Base-by-base conservation (phyloP, 2,113 vertebrate species). In the Serilophus lunatus region DNA sequence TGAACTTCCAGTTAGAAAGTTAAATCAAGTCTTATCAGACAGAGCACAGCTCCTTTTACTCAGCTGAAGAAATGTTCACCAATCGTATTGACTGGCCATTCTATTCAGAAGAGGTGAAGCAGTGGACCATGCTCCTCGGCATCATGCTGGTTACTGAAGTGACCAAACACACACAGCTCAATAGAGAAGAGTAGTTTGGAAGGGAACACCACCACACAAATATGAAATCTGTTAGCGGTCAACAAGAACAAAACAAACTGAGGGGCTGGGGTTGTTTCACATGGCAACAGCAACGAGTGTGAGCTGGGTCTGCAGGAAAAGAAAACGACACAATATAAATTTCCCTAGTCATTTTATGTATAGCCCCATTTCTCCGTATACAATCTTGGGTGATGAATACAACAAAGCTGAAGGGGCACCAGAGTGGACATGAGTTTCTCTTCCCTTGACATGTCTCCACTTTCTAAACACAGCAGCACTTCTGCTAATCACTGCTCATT, bases 401-500 rank as follows among this genome's bases (percentile, higher is more conserved):
- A 66, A 66, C 92, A 82, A 83, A 77, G 87, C 65, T 65, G 66
- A 78, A 93, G 80, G 72, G 94, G 84, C 92, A 91, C 54, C 64
- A 18, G 56, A 26, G 47, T 42, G 66, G 57, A 7, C 54, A 23
- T 13, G 66, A 92, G 84, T 88, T 88, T 72, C 83, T 92, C 78
- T 83, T 86, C 80, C 78, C 65, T 54, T 47, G 45, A 80, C 29
- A 10, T 56, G 86, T 61, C 79, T 95, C 75, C 64, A 26, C 47
- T 19, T 78, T 54, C 25, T 64, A 29, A 89, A 64, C 9, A 20
- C 22, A 49, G 75, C 47, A 72, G 89, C 51, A 36, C 42, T 72
- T 42, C 82, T 54, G 59, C 53, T 72, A 16, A 42, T 95, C 93
- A 95, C 93, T 97, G 98, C 92, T 98, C 98, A 19, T 95, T 92